Conservation (phyloP, 1,140 invertebrate genomes). For the Pinna nobilis region DNA sequence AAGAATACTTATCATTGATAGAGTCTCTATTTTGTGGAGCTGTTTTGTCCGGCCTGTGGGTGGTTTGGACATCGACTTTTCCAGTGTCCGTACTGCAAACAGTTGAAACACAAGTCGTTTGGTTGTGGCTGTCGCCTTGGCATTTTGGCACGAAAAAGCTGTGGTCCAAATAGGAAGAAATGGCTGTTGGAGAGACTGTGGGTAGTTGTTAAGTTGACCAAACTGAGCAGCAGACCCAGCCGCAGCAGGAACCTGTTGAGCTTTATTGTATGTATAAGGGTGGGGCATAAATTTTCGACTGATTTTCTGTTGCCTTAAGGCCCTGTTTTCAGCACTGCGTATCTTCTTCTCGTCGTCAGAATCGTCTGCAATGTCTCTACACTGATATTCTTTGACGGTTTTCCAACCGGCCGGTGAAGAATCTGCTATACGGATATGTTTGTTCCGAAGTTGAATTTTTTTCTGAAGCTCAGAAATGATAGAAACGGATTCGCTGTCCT, state of each 20-base stretch:
- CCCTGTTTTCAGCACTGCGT: neutral
- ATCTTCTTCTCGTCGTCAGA: slow-evolving; percentile 14
- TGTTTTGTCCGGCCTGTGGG: too few relatives aligned
- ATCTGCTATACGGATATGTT: slow-evolving; percentile 26
- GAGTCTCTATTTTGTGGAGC: too few relatives aligned
- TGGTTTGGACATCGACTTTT: slow-evolving; percentile 6
- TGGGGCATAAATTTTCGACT: neutral
- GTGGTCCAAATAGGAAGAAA: neutral
- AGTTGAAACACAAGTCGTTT: neutral
- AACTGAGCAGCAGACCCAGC: slow-evolving; percentile 2
- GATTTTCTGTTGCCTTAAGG: neutral
- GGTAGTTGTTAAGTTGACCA: neutral
- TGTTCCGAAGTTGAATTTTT: neutral
- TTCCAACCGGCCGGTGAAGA: slow-evolving; percentile 22
- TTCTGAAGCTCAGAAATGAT: neutral
- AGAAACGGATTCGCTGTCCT: neutral
- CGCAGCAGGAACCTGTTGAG: neutral
- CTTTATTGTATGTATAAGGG: neutral
- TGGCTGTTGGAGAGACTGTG: neutral
- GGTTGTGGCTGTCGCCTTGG: slow-evolving; percentile 8
- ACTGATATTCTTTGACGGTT: slow-evolving; percentile 15
- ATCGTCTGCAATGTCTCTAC: slow-evolving; percentile 19
- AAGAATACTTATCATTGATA: too few relatives aligned
- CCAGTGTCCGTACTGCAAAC: slow-evolving; percentile 8
- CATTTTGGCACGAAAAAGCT: neutral